A percentile compares a stretch with the other conserved stretches of the same genome.
Evolutionary conservation across 2,888 invertebrate species (phyloP).

Genomic region (Prosapia bicincta): DNA sequence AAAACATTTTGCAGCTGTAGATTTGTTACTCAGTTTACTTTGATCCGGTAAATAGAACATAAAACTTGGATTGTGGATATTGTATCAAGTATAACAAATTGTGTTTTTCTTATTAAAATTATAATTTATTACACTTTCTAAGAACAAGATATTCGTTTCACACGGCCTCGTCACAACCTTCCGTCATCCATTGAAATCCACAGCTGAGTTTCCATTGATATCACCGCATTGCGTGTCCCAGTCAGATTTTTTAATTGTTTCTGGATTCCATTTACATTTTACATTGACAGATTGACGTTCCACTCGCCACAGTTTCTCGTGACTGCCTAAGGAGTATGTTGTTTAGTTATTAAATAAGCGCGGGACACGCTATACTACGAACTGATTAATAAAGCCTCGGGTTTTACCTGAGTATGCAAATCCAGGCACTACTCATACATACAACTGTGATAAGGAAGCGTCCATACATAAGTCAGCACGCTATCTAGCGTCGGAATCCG

Average conservation of each 20-base stretch:
- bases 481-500: not conserved
- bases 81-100: too few species aligned
- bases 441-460: not conserved
- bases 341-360: not conserved
- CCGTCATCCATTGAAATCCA: too few species aligned
- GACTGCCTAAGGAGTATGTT: not conserved
- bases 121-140: too few species aligned
- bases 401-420: not conserved
- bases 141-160: too few species aligned
- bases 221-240: not conserved
- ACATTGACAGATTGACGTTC: not conserved
- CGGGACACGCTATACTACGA: not conserved
- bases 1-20: too few species aligned
- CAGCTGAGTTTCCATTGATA: not conserved
- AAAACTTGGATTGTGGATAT: too few species aligned
- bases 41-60: too few species aligned
- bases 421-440: not conserved
- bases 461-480: not conserved
- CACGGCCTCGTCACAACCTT: too few species aligned
- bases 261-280: not conserved
- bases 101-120: too few species aligned
- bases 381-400: not conserved
- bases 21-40: too few species aligned
- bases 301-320: not conserved
- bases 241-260: not conserved